These are phyloP conservation scores for Xiphophorus maculatus DNA, from an alignment of 2,113 vertebrate species.

Conservation along the genomic window DNA sequence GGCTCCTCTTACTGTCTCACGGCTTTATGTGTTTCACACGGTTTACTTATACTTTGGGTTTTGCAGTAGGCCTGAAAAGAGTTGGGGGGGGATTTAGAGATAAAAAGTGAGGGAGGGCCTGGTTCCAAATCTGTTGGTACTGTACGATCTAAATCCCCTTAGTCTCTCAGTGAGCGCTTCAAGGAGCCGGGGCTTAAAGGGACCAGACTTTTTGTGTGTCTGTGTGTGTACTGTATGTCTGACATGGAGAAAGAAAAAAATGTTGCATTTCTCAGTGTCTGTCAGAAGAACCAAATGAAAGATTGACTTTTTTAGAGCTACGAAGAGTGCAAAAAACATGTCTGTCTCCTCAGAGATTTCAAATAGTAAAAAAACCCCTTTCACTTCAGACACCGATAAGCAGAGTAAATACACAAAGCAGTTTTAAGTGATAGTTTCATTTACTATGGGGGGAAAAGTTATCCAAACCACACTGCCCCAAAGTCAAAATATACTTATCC, in stretches of 20 bases:
- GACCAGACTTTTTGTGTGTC: constrained; percentile 33
- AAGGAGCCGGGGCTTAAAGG: constrained; percentile 56
- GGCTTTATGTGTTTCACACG: constrained; percentile 40
- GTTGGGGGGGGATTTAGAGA: constrained; percentile 33
- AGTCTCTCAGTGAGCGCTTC: constrained; percentile 64
- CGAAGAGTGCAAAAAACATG: no score
- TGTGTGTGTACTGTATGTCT: not conserved
- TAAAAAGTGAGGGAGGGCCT: constrained; percentile 50
- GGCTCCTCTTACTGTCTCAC: not conserved
- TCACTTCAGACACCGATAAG: no score
- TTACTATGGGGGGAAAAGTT: no score
- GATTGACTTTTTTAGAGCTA: not conserved
- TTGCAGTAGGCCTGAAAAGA: constrained; percentile 37
- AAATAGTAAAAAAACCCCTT: no score
- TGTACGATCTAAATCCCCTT: constrained; percentile 73
- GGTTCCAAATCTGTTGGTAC: constrained; percentile 67
- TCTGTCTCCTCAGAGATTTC: no score
- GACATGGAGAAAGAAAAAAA: not conserved
- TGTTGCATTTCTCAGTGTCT: not conserved
- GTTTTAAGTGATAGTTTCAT: no score
- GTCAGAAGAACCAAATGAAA: not conserved
- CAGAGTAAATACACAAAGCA: no score
- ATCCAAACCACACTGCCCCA: no score
- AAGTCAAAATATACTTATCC: no score
- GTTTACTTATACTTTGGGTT: constrained; percentile 35